Evolutionary conservation across 2,888 invertebrate genomes (phyloP), one percentile per base, ranked within the genome.

Genomic region (Drosophila flavopinicola): DNA sequence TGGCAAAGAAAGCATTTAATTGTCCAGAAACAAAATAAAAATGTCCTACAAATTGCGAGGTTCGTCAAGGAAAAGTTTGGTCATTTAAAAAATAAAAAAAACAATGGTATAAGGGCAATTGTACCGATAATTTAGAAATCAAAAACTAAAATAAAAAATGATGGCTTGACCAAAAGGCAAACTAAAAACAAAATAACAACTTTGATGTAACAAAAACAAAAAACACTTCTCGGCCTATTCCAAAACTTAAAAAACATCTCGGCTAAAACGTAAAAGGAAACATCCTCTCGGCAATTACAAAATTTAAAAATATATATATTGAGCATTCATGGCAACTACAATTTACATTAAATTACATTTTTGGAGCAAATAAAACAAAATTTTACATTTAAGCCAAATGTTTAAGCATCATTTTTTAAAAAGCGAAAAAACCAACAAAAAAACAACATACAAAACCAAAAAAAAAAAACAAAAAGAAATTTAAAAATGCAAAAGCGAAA

Each of bases 331-430:
- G 83, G 88, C 87, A 84, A 72, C 71, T 75, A 78, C 59, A 49
- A 69, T 72, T 83, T 75, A 75, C 56, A 69, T 76, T 83, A 68
- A 67, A 79, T 75, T 66, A 75, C 66, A 84, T 87, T 89, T 88
- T 89, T 88, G 88, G 89, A 88, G 88, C 89, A 85, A 85, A 29
- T 41, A 76, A 48, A 47, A 57, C 56, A 59, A 67, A 61, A 67
- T 72, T 72, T 66, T 74, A 78, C 69, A 70, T 58, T 72, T 75
- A 80, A 79, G 86, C 86, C 86, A 86, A 75, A 68, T 70, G 85
- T 79, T 79, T 88, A 88, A 88, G 87, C 88, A 87, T 89, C 85
- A 89, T 88, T 88, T 88, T 89, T 88, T 68, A 71, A 66, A 49
- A 54, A 70, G 57, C 49, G 30, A 30, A 61, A 45, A 20, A 44